A percentile compares a stretch with the other conserved stretches of the same genome.
Evolutionary conservation across 2,888 invertebrate genomes (phyloP).

Genomic region (Drosophila vallismaia): DNA sequence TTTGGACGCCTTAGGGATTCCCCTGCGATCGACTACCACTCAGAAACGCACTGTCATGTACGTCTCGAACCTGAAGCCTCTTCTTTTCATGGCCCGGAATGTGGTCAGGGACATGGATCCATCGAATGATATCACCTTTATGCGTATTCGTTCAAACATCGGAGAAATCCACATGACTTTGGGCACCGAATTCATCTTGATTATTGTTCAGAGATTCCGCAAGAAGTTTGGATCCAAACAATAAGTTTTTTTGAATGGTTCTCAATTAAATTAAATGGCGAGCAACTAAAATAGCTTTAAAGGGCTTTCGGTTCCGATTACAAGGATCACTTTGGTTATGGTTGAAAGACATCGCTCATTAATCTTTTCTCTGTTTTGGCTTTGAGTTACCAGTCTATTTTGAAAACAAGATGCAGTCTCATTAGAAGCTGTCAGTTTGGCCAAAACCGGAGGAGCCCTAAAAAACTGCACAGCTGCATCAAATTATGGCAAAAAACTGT

Average conservation of each 20-base stretch:
- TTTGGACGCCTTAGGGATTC: slow-evolving; percentile 49
- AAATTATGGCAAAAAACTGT: background rate
- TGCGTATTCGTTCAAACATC: slow-evolving; percentile 59
- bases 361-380: slow-evolving; percentile 28
- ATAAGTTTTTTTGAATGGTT: background rate
- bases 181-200: slow-evolving; percentile 50
- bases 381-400: background rate
- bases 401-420: slow-evolving; percentile 16
- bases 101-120: slow-evolving; percentile 73
- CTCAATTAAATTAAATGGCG: slow-evolving; percentile 15
- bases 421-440: slow-evolving; percentile 33
- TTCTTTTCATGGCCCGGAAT: slow-evolving; percentile 63
- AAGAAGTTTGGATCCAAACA: background rate
- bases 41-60: slow-evolving; percentile 41
- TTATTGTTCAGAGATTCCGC: slow-evolving; percentile 52
- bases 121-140: slow-evolving; percentile 63
- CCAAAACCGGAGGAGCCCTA: background rate
- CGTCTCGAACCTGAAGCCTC: slow-evolving; percentile 37
- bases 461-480: background rate
- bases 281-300: background rate
- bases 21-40: slow-evolving; percentile 58
- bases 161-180: slow-evolving; percentile 60
- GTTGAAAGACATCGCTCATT: slow-evolving; percentile 32
- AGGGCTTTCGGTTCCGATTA: no score
- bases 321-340: no score